Percentiles rank a stretch among this genome's conserved stretches.
Conservation (phyloP, 1,140 invertebrate species). For the Drosophila funebris region DNA sequence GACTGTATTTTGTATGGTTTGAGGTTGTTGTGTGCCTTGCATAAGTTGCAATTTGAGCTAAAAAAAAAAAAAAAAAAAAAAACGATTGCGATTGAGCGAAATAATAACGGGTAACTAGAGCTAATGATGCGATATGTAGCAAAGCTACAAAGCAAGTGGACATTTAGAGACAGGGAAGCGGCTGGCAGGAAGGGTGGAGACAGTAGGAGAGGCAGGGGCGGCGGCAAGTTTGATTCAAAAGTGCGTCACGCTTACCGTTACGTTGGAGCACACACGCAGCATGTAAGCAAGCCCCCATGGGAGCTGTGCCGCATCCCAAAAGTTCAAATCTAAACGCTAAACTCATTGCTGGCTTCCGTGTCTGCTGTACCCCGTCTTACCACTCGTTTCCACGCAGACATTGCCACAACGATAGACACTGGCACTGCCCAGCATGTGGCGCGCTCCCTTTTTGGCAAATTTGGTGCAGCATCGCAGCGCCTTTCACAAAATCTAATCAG, state of each 20-base stretch:
- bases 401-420: background rate
- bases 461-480: conserved; percentile 68
- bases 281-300: conserved; percentile 52
- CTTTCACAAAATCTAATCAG: conserved; percentile 81
- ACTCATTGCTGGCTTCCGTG: conserved; percentile 12
- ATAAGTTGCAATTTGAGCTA: conserved; percentile 65
- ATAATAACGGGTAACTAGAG: conserved; percentile 67
- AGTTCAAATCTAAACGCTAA: conserved; percentile 35
- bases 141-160: conserved; percentile 14
- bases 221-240: conserved; percentile 41
- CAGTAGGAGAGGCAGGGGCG: too few species aligned
- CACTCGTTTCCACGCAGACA: background rate
- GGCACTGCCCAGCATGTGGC: conserved; percentile 66
- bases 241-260: conserved; percentile 80
- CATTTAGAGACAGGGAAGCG: conserved; percentile 4
- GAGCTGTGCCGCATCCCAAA: conserved; percentile 53
- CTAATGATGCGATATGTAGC: conserved; percentile 75
- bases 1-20: too few species aligned
- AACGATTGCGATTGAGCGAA: conserved; percentile 39
- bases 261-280: conserved; percentile 72
- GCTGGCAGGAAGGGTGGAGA: background rate
- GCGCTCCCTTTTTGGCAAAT: conserved; percentile 80
- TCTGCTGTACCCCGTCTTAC: background rate
- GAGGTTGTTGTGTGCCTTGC: conserved; percentile 25
- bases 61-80: too few species aligned